These are phyloP conservation scores for Silurus lanzhouensis DNA, from an alignment of 2,797 vertebrate genomes.

Conservation along the genomic window DNA sequence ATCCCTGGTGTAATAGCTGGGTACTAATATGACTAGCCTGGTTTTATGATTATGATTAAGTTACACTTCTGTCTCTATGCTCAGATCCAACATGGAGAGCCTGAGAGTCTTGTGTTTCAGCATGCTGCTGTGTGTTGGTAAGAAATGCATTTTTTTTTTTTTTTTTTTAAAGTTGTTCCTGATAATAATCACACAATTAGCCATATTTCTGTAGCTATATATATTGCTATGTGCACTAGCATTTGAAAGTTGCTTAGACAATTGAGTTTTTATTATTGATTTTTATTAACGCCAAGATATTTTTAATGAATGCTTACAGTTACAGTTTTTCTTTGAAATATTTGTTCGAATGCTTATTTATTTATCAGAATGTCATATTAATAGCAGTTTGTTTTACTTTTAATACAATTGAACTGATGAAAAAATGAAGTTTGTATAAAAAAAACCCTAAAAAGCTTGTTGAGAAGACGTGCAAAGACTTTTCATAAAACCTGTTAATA, in stretches of 20 bases:
- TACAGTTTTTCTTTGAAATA: too few species aligned
- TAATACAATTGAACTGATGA: too few species aligned
- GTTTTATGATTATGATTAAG: neutral
- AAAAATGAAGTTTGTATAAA: too few species aligned
- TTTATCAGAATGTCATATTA: too few species aligned
- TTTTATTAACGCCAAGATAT: too few species aligned
- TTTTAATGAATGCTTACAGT: too few species aligned
- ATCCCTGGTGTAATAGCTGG: neutral
- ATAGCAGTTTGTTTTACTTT: too few species aligned
- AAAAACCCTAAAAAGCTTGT: neutral
- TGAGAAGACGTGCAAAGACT: neutral
- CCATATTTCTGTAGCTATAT: neutral
- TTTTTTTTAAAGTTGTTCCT: too few species aligned
- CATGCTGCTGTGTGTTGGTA: conserved; percentile 72
- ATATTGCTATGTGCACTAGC: neutral
- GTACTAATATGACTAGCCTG: neutral
- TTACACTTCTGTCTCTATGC: conserved; percentile 35
- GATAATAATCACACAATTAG: neutral
- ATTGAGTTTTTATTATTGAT: too few species aligned
- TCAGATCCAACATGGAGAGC: conserved; percentile 68
- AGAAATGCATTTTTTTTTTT: neutral
- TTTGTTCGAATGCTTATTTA: too few species aligned
- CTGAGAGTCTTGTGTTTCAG: conserved; percentile 59
- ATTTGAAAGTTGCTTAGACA: neutral
- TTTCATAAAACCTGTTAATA: neutral